These are phyloP conservation scores for Ceratoteleas bidentatus DNA, from an alignment of 1,140 invertebrate species.

Conservation along the genomic window DNA sequence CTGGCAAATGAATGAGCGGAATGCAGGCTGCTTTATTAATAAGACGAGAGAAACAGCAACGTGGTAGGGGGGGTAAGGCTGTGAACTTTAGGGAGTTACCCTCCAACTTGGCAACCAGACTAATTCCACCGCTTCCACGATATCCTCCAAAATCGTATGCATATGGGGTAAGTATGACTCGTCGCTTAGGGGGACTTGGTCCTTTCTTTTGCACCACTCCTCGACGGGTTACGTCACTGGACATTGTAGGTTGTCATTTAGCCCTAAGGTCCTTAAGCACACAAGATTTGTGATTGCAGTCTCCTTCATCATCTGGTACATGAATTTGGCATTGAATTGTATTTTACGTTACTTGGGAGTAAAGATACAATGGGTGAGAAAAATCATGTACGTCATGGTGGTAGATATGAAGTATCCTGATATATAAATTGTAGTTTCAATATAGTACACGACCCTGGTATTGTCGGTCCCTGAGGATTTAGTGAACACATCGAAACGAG, in stretches of 20 bases:
- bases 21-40: conserved; percentile 95
- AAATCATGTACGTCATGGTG: no score
- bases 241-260: conserved; percentile 12
- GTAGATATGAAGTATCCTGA: no score
- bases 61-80: conserved; percentile 88
- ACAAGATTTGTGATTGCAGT: no score
- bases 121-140: conserved; percentile 91
- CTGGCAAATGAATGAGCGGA: conserved; percentile 82
- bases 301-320: no score
- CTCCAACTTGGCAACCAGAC: conserved; percentile 91
- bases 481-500: background rate
- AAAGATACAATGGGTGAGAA: no score
- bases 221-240: conserved; percentile 23
- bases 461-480: background rate
- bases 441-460: background rate
- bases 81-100: conserved; percentile 89
- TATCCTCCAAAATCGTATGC: conserved; percentile 90
- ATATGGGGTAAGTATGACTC: conserved; percentile 80
- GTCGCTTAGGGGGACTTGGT: conserved; percentile 27
- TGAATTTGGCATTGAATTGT: no score
- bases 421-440: background rate
- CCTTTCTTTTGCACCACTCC: conserved; percentile 12
- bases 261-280: no score
- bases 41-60: conserved; percentile 92
- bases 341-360: no score